Conservation (phyloP, 2,113 vertebrate genomes). For the Rhinopomastus cyanomelas region DNA sequence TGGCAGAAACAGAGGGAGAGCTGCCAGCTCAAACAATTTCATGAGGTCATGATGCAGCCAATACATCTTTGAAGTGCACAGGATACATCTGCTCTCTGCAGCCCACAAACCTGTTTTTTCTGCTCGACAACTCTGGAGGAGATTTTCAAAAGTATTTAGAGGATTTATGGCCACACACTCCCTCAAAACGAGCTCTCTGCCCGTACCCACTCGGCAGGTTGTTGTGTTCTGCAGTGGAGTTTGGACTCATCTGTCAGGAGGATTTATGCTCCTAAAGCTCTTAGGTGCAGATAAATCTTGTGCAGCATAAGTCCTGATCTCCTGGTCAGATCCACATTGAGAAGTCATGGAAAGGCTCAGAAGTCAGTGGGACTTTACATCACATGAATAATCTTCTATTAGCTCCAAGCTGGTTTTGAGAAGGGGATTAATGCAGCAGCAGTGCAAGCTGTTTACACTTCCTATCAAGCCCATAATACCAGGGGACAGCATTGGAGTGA, state of each 20-base stretch:
- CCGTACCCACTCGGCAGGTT: rapidly evolving
- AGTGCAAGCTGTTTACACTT: not conserved
- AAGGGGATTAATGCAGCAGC: not conserved
- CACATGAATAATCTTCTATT: not conserved
- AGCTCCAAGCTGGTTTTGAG: not conserved
- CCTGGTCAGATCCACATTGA: not conserved
- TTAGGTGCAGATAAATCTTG: not conserved
- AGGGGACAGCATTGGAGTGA: not conserved
- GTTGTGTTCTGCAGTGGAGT: not conserved
- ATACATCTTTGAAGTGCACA: not conserved
- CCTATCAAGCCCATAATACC: not conserved
- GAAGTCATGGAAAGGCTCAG: not conserved
- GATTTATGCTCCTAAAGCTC: conserved; percentile 24
- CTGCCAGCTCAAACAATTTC: conserved; percentile 20
- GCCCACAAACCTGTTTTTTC: not conserved
- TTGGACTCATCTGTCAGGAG: not conserved
- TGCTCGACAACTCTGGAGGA: not conserved
- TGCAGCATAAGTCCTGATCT: not conserved
- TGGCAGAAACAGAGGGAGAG: not conserved
- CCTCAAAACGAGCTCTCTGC: not conserved
- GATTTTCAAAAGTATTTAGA: not conserved
- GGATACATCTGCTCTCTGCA: not conserved
- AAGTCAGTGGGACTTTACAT: not conserved
- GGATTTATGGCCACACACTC: not conserved
- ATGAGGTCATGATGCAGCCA: not conserved